Evolutionary conservation across 1,140 invertebrate genomes (phyloP).

Genomic region (Brachionus koreanus): DNA sequence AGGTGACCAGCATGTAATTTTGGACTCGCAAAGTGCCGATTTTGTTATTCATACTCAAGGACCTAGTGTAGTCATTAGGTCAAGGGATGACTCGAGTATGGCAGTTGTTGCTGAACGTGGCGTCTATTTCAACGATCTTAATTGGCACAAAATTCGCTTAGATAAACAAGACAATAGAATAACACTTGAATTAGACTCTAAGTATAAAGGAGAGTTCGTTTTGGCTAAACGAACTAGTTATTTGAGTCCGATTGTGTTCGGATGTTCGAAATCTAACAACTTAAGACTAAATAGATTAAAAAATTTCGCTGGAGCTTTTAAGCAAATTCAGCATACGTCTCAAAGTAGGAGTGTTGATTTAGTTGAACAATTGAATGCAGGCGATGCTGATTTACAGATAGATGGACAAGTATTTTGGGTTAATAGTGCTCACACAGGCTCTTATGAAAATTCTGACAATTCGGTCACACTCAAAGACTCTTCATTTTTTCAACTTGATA

Average conservation of each 20-base stretch:
- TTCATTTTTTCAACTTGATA: constrained; percentile 28
- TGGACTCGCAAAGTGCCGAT: constrained; percentile 3
- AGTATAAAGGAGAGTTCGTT: constrained; percentile 26
- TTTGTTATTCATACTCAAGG: constrained; percentile 37
- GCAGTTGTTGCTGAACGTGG: background rate
- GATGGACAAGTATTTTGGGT: constrained; percentile 20
- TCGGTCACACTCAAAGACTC: background rate
- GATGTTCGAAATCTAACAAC: background rate
- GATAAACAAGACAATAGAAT: constrained; percentile 13
- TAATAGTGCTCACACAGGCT: background rate
- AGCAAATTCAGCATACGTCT: background rate
- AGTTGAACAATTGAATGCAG: background rate
- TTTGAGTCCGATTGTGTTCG: background rate
- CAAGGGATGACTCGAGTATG: constrained; percentile 9
- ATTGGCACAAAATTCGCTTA: constrained; percentile 13
- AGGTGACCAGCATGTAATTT: background rate
- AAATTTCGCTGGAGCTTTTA: constrained; percentile 6
- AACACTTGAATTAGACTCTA: constrained; percentile 36
- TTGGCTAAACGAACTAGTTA: background rate
- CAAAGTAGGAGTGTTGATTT: background rate
- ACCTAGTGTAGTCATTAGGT: constrained; percentile 7
- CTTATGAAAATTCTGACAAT: background rate
- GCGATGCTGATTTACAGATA: background rate
- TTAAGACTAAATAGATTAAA: background rate
- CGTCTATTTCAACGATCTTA: constrained; percentile 16